These are phyloP conservation scores for Hippocampus zosterae DNA, from an alignment of 2,113 vertebrate species.

Conservation along the genomic window DNA sequence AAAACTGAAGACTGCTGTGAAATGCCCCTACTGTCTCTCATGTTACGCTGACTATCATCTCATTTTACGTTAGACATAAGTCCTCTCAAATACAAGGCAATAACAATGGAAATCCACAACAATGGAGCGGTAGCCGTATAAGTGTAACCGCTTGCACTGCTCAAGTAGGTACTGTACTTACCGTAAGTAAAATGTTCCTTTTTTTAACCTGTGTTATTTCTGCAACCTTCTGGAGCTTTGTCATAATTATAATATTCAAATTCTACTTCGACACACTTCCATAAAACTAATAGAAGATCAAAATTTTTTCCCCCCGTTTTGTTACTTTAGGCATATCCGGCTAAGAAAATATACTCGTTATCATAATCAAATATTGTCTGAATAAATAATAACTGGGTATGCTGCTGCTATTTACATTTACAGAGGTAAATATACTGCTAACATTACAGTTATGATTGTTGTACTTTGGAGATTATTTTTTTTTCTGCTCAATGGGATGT, in stretches of 20 bases:
- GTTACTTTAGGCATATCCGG: slow-evolving; percentile 3
- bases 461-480: not conserved
- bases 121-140: not conserved
- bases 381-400: slow-evolving; percentile 6
- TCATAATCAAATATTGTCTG: slow-evolving; percentile 10
- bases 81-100: slow-evolving; percentile 19
- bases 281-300: not conserved
- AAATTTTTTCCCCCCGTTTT: not conserved
- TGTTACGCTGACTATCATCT: slow-evolving; percentile 49
- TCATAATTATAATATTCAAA: not conserved
- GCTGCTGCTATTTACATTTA: slow-evolving; percentile 3
- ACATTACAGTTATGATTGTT: not conserved
- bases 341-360: slow-evolving; percentile 1
- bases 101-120: slow-evolving; percentile 20
- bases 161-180: not conserved
- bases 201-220: not conserved
- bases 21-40: slow-evolving; percentile 45
- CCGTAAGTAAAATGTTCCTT: not conserved
- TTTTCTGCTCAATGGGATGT: not conserved
- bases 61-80: slow-evolving; percentile 43
- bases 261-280: not conserved
- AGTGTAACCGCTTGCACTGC: not conserved
- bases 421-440: slow-evolving; percentile 2
- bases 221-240: not conserved
- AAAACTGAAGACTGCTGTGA: slow-evolving; percentile 48